Base-by-base conservation (phyloP, 2,113 vertebrate genomes). In the Embiotoca jacksoni region DNA sequence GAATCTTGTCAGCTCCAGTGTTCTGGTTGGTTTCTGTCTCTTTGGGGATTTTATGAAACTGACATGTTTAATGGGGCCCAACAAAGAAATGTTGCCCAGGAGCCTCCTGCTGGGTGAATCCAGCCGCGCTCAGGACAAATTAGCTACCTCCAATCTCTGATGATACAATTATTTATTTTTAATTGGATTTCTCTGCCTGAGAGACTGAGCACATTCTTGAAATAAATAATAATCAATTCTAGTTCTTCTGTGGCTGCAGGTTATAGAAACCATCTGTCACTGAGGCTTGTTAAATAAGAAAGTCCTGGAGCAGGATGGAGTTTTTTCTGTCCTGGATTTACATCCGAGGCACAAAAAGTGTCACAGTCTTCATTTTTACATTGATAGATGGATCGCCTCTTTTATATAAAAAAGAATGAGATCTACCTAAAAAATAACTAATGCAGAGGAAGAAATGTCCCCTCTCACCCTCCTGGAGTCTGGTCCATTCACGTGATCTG, bases 221-320 rank as follows among this genome's bases (percentile, higher is more conserved):
- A 46, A 52, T 10, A 54, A 56, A 46, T 35, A 50, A 39, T 31
- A 65, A 62, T 30, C 83, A 39, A 11, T 61, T 72, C 30, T 75
- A 44, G 13, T 46, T 65, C 13, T 33, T 39, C 47, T 36, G 15
- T 44, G 1, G 41, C 47, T 79, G 23, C 41, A 78, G 61, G 52
- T 71, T 68, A 71, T 16, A 78, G 35, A 58, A 89, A 87, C 84
- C 77, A 87, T 85, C 61, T 89, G 84, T 76, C 62, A 52, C 44
- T 16, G 70, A 73, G 65, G 50, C 41, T 75, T 62, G 70, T 81
- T 55, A 81, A 84, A 81, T 39, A 53, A 54, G 37, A 52, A 58
- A 30, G 15, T 39, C 77, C 49, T 55, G 32, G n/a, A 73, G 60
- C 36, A 30, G 55, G 52, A 72, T 52, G 49, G 44, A 65, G 59